phyloP scores from a whole-genome alignment of 2,113 vertebrate genomes.

The Brachyistius frenatus region DNA sequence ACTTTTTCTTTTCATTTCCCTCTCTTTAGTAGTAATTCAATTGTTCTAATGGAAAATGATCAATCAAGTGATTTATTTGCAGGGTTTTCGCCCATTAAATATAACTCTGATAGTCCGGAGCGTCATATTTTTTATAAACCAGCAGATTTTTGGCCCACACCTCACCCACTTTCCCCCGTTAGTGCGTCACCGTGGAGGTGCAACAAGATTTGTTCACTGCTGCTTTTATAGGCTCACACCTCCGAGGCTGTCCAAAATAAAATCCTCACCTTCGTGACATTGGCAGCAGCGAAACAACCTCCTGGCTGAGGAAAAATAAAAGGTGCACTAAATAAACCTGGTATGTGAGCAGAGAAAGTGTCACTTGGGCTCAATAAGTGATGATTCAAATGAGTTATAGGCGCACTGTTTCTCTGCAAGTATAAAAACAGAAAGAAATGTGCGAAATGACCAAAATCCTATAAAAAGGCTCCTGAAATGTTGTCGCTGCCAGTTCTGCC shows the following conservation, averaged over 20 bases:
- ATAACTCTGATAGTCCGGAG: too few relatives aligned
- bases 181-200: background rate
- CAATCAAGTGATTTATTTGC: too few relatives aligned
- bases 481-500: background rate
- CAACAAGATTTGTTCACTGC: constrained; percentile 7
- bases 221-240: constrained; percentile 25
- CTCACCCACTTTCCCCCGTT: background rate
- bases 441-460: constrained; percentile 1
- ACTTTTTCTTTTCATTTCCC: too few relatives aligned
- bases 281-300: background rate
- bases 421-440: background rate
- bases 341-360: too few relatives aligned
- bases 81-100: too few relatives aligned
- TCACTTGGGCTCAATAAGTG: background rate
- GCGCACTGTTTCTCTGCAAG: background rate
- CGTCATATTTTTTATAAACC: too few relatives aligned
- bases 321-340: too few relatives aligned
- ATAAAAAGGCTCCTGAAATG: background rate
- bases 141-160: background rate
- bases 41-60: too few relatives aligned
- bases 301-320: background rate
- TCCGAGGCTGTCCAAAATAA: constrained; percentile 7
- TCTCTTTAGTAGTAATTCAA: too few relatives aligned
- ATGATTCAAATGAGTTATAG: background rate
- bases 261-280: constrained; percentile 23